Conservation (phyloP, 2,888 invertebrate genomes). For the Syritta pipiens region DNA sequence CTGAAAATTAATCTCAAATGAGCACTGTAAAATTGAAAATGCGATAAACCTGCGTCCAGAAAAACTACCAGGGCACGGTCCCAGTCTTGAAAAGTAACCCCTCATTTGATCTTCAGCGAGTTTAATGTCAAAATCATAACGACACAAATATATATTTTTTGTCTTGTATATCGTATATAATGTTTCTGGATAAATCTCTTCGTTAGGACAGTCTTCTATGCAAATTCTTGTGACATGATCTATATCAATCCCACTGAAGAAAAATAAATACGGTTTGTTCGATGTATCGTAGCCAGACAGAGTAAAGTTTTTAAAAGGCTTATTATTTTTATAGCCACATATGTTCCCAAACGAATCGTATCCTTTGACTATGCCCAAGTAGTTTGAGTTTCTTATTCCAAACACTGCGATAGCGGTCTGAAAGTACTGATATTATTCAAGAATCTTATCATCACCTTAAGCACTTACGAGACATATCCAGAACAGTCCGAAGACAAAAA, state of each 20-base stretch:
- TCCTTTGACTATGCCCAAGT: background rate
- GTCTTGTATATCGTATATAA: background rate
- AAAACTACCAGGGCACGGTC: background rate
- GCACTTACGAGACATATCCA: too few species aligned
- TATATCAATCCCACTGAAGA: background rate
- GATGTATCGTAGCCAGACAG: conserved; percentile 1
- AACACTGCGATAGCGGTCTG: too few species aligned
- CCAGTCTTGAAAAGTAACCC: background rate
- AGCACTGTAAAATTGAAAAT: too few species aligned
- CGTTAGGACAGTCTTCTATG: background rate
- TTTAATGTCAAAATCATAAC: conserved; percentile 4
- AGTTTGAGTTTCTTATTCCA: too few species aligned
- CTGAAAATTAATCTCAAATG: too few species aligned
- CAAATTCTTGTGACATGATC: background rate
- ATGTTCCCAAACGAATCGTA: conserved; percentile 9
- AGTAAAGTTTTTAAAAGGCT: background rate
- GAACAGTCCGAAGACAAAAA: too few species aligned
- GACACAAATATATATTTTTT: background rate
- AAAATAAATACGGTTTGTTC: background rate
- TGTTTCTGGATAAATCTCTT: background rate
- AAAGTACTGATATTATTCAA: too few species aligned
- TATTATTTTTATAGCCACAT: background rate
- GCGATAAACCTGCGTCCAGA: too few species aligned
- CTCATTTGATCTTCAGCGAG: background rate
- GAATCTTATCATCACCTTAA: too few species aligned